These are phyloP conservation scores for Nineta flava DNA, from an alignment of 2,888 invertebrate species.

Conservation along the genomic window DNA sequence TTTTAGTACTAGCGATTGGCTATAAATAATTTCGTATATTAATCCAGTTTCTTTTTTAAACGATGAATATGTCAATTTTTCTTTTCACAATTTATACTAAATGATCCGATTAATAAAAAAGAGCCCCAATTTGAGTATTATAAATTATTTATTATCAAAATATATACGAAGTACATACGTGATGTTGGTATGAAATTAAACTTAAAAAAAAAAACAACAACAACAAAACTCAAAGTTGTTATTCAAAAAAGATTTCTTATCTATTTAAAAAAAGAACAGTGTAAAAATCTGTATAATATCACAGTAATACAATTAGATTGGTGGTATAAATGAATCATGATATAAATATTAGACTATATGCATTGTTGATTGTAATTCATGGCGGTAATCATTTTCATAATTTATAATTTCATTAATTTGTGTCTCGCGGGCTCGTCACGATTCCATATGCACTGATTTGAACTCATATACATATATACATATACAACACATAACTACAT, in stretches of 20 bases:
- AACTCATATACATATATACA: neutral
- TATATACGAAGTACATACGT: no score
- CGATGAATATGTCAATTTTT: no score
- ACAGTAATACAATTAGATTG: slow-evolving; percentile 2
- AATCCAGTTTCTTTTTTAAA: no score
- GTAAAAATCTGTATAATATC: neutral
- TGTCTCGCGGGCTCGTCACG: slow-evolving; percentile 33
- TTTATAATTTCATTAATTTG: slow-evolving; percentile 35
- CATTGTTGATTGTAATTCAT: slow-evolving; percentile 5
- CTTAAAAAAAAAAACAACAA: no score
- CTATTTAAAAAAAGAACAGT: neutral
- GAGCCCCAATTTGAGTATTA: no score
- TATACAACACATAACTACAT: neutral
- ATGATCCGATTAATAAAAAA: no score
- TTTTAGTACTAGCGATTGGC: no score
- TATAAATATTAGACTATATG: slow-evolving; percentile 2
- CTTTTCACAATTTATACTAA: no score
- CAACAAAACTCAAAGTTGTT: neutral
- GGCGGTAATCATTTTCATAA: slow-evolving; percentile 31
- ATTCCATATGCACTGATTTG: slow-evolving; percentile 24
- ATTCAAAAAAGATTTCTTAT: neutral
- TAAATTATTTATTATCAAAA: no score
- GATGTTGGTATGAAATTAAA: no score
- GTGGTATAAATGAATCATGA: slow-evolving; percentile 3
- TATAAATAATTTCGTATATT: no score